Base-by-base conservation (phyloP, 2,888 invertebrate genomes). In the Callyntrura guangdongensis region DNA sequence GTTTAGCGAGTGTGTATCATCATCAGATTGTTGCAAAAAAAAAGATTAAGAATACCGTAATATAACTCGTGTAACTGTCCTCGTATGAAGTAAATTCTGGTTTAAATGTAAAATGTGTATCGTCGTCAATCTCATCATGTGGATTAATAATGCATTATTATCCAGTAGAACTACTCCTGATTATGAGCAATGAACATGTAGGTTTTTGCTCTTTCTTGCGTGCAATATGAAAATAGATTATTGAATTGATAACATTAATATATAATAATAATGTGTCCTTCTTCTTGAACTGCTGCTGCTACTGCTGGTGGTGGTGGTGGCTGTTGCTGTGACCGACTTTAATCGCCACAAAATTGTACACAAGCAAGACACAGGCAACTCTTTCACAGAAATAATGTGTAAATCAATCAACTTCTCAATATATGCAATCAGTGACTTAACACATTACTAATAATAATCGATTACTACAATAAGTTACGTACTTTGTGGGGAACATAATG, bases 391-490 rank as follows among this genome's bases (percentile, higher is more conserved):
- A 77, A 25, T 25, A 77, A 25, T 25, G 49, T 25, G 49, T 25
- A 9, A 77, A 77, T 77, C 77, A 77, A 77, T 77, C 53, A 77
- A 36, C 6, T 36, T n/a, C 56, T 77, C 77, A 56, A 49, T 47
- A 72, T 27, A 77, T 77, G 77, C 77, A 77, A 77, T 77, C 77
- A 77, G 77, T 77, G 77, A n/a, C 45, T 77, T 77, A 77, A 14
- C 25, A 53, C 17, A 56, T 14, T 22, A 59, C 59, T 59, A 17
- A 3, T 53, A 53, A 3, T 69, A 74, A 49, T 74, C 74, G 20
- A 20, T 74, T 61, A 17, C 53, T 14, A 53, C 53, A 22, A 61
- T 20, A 67, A 27, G 14, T 1, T 45, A 72, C 1, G 17, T n/a
- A 20, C 0, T 25, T 56, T n/a, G 17, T 27, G 74, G 49, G 53